Evolutionary conservation across 2,113 vertebrate genomes (phyloP).

Genomic region (Oplegnathus fasciatus): DNA sequence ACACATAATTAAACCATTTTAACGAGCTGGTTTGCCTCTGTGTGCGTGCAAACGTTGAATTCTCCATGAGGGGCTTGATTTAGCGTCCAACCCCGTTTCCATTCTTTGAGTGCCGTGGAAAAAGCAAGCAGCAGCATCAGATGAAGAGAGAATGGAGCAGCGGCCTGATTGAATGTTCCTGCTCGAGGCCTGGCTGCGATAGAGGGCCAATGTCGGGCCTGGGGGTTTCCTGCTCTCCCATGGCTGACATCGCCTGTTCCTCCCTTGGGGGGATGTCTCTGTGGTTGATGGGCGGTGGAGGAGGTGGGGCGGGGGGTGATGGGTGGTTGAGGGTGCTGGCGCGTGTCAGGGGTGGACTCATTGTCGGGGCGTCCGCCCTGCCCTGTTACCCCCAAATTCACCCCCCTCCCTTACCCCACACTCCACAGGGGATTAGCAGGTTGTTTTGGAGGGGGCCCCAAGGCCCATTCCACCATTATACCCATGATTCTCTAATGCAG

Average conservation of each 20-base stretch:
- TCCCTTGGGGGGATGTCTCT: conserved; percentile 53
- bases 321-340: conserved; percentile 63
- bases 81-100: neutral
- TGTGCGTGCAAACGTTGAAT: conserved; percentile 16
- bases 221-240: conserved; percentile 46
- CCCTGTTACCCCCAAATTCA: conserved; percentile 67
- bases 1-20: conserved; percentile 74
- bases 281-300: conserved; percentile 34
- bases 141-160: conserved; percentile 15
- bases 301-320: neutral
- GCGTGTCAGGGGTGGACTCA: conserved; percentile 77
- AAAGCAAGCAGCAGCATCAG: conserved; percentile 2
- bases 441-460: conserved; percentile 78
- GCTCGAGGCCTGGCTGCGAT: conserved; percentile 15
- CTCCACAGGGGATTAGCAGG: conserved; percentile 84
- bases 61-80: conserved; percentile 19
- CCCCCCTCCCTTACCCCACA: neutral
- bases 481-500: conserved; percentile 78
- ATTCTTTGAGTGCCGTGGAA: neutral
- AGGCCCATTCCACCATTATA: conserved; percentile 82
- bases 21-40: conserved; percentile 61
- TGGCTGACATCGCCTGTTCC: conserved; percentile 50
- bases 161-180: conserved; percentile 18
- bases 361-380: conserved; percentile 65
- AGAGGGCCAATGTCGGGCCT: conserved; percentile 9